A percentile compares a stretch with the other conserved stretches of the same genome.
These are phyloP conservation scores for Drosophila nannoptera DNA, from an alignment of 1,140 invertebrate genomes.

Conservation along the genomic window DNA sequence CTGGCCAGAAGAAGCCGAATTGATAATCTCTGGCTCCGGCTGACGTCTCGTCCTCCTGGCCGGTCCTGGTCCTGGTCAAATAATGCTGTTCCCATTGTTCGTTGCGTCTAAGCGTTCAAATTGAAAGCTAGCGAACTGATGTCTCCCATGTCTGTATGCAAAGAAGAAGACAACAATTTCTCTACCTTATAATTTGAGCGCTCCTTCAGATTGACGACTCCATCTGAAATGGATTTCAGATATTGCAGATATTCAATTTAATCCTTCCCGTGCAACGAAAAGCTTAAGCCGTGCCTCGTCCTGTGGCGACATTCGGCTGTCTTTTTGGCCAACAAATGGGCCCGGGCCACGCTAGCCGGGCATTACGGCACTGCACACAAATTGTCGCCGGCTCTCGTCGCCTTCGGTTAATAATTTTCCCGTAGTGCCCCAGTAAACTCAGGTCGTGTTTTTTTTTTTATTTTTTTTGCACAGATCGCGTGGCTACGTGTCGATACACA, in stretches of 20 bases:
- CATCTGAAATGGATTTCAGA: no score
- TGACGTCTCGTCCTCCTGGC: slow-evolving; percentile 3
- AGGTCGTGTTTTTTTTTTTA: not conserved
- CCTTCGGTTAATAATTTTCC: slow-evolving; percentile 64
- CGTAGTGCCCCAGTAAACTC: slow-evolving; percentile 1
- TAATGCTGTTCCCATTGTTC: slow-evolving; percentile 27
- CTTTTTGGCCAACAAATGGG: slow-evolving; percentile 64
- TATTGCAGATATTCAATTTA: no score
- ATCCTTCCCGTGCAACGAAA: no score
- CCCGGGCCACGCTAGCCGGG: slow-evolving; percentile 52
- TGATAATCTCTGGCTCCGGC: slow-evolving; percentile 44
- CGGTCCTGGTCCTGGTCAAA: slow-evolving; percentile 34
- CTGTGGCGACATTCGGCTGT: slow-evolving; percentile 50
- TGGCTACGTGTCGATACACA: slow-evolving; percentile 95
- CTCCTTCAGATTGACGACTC: no score
- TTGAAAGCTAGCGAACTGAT: slow-evolving; percentile 68
- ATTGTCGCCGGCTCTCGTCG: slow-evolving; percentile 51
- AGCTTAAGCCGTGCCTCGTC: no score
- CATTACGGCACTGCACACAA: slow-evolving; percentile 57
- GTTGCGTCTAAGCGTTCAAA: slow-evolving; percentile 57
- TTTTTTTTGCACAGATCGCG: slow-evolving; percentile 85
- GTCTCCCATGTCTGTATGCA: slow-evolving; percentile 36
- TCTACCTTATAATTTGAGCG: slow-evolving; percentile 67
- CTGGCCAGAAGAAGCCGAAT: slow-evolving; percentile 49
- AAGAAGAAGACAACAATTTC: slow-evolving; percentile 52